Conservation (phyloP, 2,797 vertebrate species). For the Periparus ater region DNA sequence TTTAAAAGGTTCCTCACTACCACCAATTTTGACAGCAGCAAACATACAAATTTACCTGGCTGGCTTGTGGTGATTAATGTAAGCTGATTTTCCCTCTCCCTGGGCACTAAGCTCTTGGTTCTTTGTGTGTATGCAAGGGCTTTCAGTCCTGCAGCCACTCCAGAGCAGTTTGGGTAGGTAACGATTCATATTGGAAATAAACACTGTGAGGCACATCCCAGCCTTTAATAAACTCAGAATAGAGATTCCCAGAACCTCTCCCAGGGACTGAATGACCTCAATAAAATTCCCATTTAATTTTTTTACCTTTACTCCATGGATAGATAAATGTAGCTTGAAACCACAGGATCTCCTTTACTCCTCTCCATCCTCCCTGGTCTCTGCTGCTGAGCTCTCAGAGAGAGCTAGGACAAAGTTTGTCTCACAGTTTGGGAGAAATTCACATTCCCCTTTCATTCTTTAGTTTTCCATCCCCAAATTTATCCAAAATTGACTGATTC, state of each 20-base stretch:
- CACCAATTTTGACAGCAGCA: neutral
- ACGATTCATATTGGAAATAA: neutral
- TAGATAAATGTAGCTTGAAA: neutral
- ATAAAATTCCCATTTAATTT: neutral
- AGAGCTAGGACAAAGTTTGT: neutral
- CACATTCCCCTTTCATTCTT: neutral
- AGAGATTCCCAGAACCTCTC: neutral
- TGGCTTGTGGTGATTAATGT: neutral
- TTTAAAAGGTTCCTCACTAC: constrained; percentile 36
- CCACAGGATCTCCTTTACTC: neutral
- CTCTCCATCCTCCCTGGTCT: neutral
- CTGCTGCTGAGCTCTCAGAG: neutral
- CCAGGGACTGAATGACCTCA: neutral
- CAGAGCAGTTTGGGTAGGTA: neutral
- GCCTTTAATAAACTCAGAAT: neutral
- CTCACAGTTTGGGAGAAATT: neutral
- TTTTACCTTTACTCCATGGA: neutral
- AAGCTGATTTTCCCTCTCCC: constrained; percentile 28
- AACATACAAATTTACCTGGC: neutral
- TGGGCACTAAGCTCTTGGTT: neutral
- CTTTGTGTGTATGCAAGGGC: neutral
- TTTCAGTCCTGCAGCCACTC: neutral
- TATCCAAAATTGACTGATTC: neutral
- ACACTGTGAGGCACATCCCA: neutral
- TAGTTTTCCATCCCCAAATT: neutral